Percentiles rank a stretch among this genome's conserved stretches.
Evolutionary conservation across 2,113 vertebrate species (phyloP).

Genomic region (Cnemophilus loriae): DNA sequence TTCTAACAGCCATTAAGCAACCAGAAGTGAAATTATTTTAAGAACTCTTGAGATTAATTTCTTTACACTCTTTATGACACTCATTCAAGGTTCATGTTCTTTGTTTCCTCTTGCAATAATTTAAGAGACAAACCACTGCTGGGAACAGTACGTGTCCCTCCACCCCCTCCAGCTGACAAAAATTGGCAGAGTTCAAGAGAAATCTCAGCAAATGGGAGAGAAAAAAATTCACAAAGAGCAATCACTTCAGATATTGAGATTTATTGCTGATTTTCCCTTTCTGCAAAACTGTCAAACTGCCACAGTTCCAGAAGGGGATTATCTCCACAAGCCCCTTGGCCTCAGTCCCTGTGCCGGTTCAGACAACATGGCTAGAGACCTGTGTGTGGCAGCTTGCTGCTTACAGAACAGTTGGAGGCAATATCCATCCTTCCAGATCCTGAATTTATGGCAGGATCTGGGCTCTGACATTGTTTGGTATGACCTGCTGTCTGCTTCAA

Average conservation of each 20-base stretch:
- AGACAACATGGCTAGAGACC: not conserved
- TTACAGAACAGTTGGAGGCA: not conserved
- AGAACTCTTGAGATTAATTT: not conserved
- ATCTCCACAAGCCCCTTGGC: not conserved
- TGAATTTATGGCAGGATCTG: not conserved
- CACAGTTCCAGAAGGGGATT: not conserved
- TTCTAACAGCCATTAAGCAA: not conserved
- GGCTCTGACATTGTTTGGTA: not conserved
- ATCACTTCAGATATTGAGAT: not conserved
- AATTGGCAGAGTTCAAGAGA: not conserved
- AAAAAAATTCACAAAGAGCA: not conserved
- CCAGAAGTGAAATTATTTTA: not conserved
- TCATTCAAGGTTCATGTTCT: not conserved
- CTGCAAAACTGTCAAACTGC: not conserved
- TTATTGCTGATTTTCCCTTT: constrained; percentile 17
- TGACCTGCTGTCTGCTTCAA: not conserved
- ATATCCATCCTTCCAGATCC: not conserved
- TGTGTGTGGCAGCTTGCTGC: not conserved
- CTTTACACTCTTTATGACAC: not conserved
- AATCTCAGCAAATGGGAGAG: not conserved
- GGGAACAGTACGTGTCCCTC: not conserved
- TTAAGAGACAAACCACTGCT: not conserved
- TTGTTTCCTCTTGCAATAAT: not conserved
- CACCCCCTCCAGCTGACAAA: not conserved
- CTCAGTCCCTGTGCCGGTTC: not conserved